Conservation (phyloP, 2,113 vertebrate species). For the Arvicanthis niloticus region DNA sequence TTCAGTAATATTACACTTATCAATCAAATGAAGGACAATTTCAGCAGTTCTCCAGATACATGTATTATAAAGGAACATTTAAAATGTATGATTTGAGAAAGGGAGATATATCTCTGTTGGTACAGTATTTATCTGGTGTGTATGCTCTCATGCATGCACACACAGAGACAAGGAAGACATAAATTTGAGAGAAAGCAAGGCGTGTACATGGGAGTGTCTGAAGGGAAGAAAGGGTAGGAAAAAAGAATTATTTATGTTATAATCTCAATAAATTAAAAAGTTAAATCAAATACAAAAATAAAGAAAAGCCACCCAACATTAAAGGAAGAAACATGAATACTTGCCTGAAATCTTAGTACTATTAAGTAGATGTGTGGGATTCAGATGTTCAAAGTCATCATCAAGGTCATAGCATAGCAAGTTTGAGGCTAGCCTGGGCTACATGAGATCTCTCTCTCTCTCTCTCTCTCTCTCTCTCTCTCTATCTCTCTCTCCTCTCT, state of each 20-base stretch:
- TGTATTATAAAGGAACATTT: not conserved
- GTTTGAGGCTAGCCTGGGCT: not conserved
- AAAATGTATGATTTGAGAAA: not conserved
- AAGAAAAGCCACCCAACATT: not conserved
- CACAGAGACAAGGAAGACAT: not conserved
- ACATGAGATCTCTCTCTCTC: not conserved
- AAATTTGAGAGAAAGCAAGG: not conserved
- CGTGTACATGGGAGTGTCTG: no score
- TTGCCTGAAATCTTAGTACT: no score
- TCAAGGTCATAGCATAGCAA: not conserved
- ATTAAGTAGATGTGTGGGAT: not conserved
- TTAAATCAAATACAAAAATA: not conserved
- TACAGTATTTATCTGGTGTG: no score
- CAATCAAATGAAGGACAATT: not conserved
- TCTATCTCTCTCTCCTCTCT: no score
- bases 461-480: no score
- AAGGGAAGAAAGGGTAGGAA: not conserved
- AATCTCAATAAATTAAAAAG: not conserved
- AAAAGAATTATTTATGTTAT: not conserved
- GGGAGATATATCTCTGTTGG: not conserved
- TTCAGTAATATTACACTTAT: not conserved
- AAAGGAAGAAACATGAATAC: not conserved
- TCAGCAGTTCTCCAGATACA: not conserved
- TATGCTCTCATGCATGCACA: accelerated
- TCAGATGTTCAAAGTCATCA: not conserved